Evolutionary conservation across 1,140 invertebrate species (phyloP).

Genomic region (Camponotus pennsylvanicus): DNA sequence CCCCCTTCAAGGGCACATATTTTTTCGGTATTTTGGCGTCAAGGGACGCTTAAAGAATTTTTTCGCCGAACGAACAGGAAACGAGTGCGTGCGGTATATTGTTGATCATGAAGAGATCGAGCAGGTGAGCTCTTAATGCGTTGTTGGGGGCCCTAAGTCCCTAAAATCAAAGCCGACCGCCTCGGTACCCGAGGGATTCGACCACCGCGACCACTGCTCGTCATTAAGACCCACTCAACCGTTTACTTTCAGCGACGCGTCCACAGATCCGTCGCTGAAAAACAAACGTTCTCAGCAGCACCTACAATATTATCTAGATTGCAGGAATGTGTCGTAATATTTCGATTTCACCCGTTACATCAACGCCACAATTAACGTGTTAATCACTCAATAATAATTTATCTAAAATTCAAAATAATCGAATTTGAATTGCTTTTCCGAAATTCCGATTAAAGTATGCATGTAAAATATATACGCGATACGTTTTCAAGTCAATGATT

Average conservation of each 20-base stretch:
- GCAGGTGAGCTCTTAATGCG: slow-evolving; percentile 73
- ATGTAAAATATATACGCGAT: neutral
- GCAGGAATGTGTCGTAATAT: slow-evolving; percentile 18
- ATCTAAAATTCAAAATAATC: neutral
- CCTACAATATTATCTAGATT: slow-evolving; percentile 26
- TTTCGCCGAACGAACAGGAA: slow-evolving; percentile 57
- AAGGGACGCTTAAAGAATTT: slow-evolving; percentile 53
- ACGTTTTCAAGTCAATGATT: neutral
- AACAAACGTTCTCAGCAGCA: slow-evolving; percentile 29
- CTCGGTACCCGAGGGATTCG: slow-evolving; percentile 40
- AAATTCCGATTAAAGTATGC: neutral
- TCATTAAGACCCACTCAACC: slow-evolving; percentile 58
- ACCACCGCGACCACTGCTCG: slow-evolving; percentile 45
- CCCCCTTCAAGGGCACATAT: slow-evolving; percentile 45
- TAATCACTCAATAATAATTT: slow-evolving; percentile 7
- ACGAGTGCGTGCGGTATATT: slow-evolving; percentile 58
- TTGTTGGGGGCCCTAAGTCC: slow-evolving; percentile 66
- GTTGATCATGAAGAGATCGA: slow-evolving; percentile 54
- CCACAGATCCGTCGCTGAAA: slow-evolving; percentile 34
- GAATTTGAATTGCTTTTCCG: neutral
- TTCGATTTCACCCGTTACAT: slow-evolving; percentile 18
- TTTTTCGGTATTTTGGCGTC: slow-evolving; percentile 9
- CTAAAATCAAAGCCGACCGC: slow-evolving; percentile 72
- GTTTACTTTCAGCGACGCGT: slow-evolving; percentile 37
- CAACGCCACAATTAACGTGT: neutral